Base-by-base conservation (phyloP, 2,797 vertebrate species). In the Rousettus madagascariensis region DNA sequence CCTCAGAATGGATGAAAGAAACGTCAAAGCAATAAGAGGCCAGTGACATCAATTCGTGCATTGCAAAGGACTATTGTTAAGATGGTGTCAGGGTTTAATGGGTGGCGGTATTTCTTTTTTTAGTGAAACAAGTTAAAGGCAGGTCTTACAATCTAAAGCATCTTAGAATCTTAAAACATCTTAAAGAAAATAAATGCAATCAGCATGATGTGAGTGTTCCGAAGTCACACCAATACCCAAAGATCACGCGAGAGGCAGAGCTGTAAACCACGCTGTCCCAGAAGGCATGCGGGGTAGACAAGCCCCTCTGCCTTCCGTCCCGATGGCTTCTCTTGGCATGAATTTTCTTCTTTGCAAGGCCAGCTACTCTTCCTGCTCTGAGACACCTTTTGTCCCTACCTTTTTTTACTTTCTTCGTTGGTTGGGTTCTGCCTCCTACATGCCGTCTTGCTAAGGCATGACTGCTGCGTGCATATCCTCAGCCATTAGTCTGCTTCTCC, bases 391-490 rank as follows among this genome's bases (percentile, higher is more conserved):
- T 19, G 57, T 19, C 41, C 2, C 43, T 53, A 1, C 61, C 38
- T 12, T 61, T 65, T n/a, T 16, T 1, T 33, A 5, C 22, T 75
- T 28, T 16, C 72, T 33, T 36, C 12, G 1, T 30, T 28, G 19
- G 4, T n/a, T 30, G 33, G 33, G 15, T 16, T 80, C 55, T 51
- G 20, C 26, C n/a, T 46, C 33, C 22, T 22, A 28, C 11, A 3
- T 26, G 26, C 26, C 11, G 36, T 46, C 59, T 79, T 80, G 59
- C 85, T 20, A 38, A 53, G 33, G 13, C 26, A 0, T 8, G 49
- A 6, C 1, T 2, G 7, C 55, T 6, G 26, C 19, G 0, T 19
- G 17, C 28, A 2, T 3, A 30, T 4, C 24, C 49, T n/a, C 38
- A 9, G 3, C 41, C 41, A 1, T 22, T 24, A 10, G 8, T 19